Conservation (phyloP, 2,113 vertebrate genomes). For the Recurvirostra avosetta region DNA sequence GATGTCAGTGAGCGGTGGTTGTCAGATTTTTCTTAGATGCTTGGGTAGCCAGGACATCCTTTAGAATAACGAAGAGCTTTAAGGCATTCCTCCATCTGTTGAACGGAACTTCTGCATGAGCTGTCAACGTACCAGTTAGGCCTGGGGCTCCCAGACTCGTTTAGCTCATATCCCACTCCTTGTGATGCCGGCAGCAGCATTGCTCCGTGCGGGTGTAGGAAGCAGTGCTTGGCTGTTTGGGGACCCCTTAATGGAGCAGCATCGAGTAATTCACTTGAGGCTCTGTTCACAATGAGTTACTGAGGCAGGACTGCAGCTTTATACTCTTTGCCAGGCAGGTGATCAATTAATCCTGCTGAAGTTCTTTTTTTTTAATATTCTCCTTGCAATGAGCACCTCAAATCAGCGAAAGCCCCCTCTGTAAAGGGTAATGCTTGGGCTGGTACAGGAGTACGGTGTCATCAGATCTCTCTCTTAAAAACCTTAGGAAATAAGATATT, state of each 20-base stretch:
- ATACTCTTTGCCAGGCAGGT: accelerated
- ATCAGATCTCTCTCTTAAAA: background rate
- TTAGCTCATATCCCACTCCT: background rate
- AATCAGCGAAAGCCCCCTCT: background rate
- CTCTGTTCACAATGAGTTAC: background rate
- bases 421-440: background rate
- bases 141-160: background rate
- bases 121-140: background rate
- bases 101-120: background rate
- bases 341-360: background rate
- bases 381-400: background rate
- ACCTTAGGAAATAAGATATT: background rate
- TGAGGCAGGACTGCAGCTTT: background rate
- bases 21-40: background rate
- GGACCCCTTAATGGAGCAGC: background rate
- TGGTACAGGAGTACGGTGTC: background rate
- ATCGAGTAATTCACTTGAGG: background rate
- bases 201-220: accelerated
- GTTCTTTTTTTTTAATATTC: background rate
- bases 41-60: background rate
- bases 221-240: background rate
- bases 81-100: background rate
- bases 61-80: background rate
- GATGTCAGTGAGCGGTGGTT: background rate
- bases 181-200: background rate